Percentiles rank a stretch among this genome's conserved stretches.
Evolutionary conservation across 2,113 vertebrate species (phyloP).

Genomic region (Myotis davidii): DNA sequence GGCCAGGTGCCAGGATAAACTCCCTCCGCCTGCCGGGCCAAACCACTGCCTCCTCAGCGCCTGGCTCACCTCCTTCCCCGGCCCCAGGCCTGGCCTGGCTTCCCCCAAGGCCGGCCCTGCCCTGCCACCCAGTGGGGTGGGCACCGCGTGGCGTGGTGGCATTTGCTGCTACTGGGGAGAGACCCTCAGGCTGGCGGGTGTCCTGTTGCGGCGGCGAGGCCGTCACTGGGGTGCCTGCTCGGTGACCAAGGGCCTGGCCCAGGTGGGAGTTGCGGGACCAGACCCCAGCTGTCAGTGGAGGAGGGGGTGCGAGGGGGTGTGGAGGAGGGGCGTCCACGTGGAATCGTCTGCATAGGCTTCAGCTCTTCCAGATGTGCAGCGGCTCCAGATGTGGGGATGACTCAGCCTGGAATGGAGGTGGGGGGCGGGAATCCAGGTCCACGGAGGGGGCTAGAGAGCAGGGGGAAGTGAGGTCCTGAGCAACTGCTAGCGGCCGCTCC

Average conservation of each 20-base stretch:
- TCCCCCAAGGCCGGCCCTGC: neutral
- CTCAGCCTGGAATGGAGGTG: constrained; percentile 50
- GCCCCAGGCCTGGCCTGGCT: neutral
- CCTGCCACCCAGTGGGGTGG: neutral
- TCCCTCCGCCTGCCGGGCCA: constrained; percentile 69
- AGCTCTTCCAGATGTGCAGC: constrained; percentile 56
- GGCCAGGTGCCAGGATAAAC: constrained; percentile 65
- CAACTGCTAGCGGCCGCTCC: neutral
- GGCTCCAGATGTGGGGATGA: constrained; percentile 64
- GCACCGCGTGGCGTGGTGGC: neutral
- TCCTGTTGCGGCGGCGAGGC: neutral
- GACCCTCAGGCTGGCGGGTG: neutral
- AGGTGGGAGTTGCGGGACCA: neutral
- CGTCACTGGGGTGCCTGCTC: neutral
- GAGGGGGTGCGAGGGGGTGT: neutral
- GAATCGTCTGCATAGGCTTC: neutral
- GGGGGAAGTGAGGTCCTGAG: neutral
- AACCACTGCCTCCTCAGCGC: constrained; percentile 62
- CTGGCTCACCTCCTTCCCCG: neutral
- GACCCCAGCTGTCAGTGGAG: neutral
- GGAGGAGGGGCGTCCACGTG: constrained; percentile 36
- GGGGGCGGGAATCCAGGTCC: neutral
- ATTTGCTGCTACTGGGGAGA: neutral
- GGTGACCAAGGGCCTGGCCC: neutral
- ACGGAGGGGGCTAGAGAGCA: neutral